Base-by-base conservation (phyloP, 1,140 invertebrate species). In the Zaprionus lachaisei region DNA sequence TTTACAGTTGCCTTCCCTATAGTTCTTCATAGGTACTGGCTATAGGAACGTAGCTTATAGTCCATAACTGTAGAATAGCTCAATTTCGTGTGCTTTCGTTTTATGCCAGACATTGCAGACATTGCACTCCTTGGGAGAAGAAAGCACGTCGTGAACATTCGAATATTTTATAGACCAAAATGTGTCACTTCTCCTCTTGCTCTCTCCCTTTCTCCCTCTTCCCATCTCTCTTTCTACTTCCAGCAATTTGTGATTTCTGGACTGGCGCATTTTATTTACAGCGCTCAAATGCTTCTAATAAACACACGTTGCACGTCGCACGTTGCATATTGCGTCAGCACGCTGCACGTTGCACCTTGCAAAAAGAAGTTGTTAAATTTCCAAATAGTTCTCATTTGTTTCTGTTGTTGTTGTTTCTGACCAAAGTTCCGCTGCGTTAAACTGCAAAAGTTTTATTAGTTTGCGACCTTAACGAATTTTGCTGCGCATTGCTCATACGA, bases 261-360 rank as follows among this genome's bases (percentile, higher is more conserved):
- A 58, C 74, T 74, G n/a, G 72, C 41, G 41, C 72, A 70, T 81
- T 74, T 87, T 89, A 84, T 87, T 89, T 81, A 84, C 80, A 83
- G 74, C 84, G 74, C 84, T 81, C 89, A 87, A 89, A 87, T 83
- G 80, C 78, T 81, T 84, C 83, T 87, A 81, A 89, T 89, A 89
- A 87, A 81, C 81, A 83, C 83, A 82, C 83, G 82, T 71, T 78
- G 71, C 82, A 85, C 62, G 73, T 79, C 74, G 67, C 82, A 85
- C 62, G 73, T 79, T 65, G 75, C 82, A 85, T 57, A 68, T 79
- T 65, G 70, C 44, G 51, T 47, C 37, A 38, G 37, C 41, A 44
- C 72, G 44, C 51, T 67, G 63, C 62, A 54, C 55, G 76, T 72
- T 73, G 72, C 54, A 67, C 81, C 20, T 34, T 58, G 26, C 17